Conservation (phyloP, 2,888 invertebrate genomes). For the Phyllotreta cruciferae region DNA sequence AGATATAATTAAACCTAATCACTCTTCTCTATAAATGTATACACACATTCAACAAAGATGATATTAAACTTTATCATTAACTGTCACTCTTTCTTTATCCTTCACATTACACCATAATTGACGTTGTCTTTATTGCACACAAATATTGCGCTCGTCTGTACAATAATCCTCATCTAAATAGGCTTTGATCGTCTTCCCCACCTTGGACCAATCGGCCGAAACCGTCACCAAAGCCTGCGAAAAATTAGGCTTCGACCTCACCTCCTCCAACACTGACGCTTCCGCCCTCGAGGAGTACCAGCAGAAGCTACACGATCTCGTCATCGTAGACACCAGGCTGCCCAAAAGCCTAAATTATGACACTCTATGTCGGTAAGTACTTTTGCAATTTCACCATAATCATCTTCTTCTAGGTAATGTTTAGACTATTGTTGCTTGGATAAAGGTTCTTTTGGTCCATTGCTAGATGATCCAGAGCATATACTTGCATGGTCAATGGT, state of each 20-base stretch:
- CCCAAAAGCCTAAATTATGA: slow-evolving; percentile 68
- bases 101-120: no score
- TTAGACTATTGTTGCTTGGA: no score
- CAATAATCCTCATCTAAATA: no score
- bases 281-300: slow-evolving; percentile 66
- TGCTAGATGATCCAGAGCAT: no score
- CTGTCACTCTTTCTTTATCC: neutral
- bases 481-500: no score
- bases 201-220: slow-evolving; percentile 72
- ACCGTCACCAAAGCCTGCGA: slow-evolving; percentile 70
- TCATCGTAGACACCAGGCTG: slow-evolving; percentile 72
- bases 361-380: slow-evolving; percentile 69
- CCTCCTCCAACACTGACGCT: slow-evolving; percentile 66
- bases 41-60: neutral
- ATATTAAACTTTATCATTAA: neutral
- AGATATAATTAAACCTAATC: no score
- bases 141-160: no score
- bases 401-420: no score
- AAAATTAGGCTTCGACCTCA: slow-evolving; percentile 68
- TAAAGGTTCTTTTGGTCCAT: no score
- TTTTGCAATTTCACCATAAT: no score
- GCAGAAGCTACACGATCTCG: slow-evolving; percentile 65
- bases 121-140: no score
- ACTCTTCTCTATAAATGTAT: no score
- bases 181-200: slow-evolving; percentile 76